These are phyloP conservation scores for fruit fly (Drosophila melanogaster) DNA, from an alignment of 1,140 invertebrate genomes.

Conservation along the genomic window DNA sequence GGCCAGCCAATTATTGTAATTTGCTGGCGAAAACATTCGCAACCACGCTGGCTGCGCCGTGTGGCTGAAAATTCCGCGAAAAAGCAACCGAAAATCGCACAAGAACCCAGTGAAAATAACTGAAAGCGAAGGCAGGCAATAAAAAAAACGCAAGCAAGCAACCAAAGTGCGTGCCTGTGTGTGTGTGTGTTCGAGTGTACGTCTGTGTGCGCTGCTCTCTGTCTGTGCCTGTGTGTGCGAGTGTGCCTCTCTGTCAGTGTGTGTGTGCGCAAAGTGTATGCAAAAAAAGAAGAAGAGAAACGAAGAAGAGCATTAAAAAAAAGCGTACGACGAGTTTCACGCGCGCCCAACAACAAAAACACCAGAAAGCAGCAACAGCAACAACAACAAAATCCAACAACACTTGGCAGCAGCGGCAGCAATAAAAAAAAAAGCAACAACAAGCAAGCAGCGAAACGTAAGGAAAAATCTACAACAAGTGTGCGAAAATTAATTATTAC, in stretches of 20 bases:
- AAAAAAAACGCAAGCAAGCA: conserved; percentile 70
- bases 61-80: conserved; percentile 49
- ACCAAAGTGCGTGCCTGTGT: conserved; percentile 72
- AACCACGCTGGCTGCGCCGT: conserved; percentile 36
- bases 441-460: conserved; percentile 27
- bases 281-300: conserved; percentile 76
- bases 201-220: conserved; percentile 24
- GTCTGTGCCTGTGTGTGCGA: conserved; percentile 44
- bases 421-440: conserved; percentile 31
- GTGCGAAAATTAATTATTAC: conserved; percentile 82
- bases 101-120: conserved; percentile 61
- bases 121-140: conserved; percentile 54
- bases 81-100: conserved; percentile 47
- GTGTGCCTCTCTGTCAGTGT: conserved; percentile 41
- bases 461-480: conserved; percentile 72
- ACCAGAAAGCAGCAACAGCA: conserved; percentile 30
- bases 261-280: conserved; percentile 81
- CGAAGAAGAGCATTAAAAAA: conserved; percentile 74
- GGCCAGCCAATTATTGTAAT: conserved; percentile 58
- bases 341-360: conserved; percentile 63
- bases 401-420: conserved; percentile 18
- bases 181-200: conserved; percentile 22
- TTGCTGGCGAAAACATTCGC: conserved; percentile 62
- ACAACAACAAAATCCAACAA: conserved; percentile 24
- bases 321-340: conserved; percentile 70